phyloP scores from a whole-genome alignment of 2,888 invertebrate genomes.

The Ischnus inquisitorius region DNA sequence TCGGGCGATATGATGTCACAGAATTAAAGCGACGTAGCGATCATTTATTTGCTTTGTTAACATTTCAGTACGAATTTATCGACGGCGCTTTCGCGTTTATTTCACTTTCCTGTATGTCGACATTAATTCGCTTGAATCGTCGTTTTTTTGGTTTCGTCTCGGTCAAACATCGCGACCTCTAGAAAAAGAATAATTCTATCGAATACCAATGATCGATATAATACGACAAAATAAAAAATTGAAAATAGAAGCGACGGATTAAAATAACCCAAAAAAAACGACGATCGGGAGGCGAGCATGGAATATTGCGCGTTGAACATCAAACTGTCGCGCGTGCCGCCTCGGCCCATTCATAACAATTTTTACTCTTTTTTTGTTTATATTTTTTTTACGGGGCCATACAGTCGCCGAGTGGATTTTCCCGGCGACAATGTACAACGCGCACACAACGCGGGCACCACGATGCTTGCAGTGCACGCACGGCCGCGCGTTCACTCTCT shows the following conservation, averaged over 20 bases:
- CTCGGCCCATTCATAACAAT: constrained; percentile 57
- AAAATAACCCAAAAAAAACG: background rate
- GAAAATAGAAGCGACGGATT: background rate
- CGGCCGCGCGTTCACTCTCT: background rate
- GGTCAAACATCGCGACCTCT: background rate
- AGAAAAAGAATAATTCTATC: background rate
- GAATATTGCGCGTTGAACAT: constrained; percentile 38
- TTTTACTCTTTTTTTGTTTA: background rate
- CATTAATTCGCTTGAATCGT: background rate
- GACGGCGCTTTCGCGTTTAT: background rate
- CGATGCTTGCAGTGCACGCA: constrained; percentile 22
- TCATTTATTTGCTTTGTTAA: constrained; percentile 18
- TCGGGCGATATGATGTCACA: constrained; percentile 6
- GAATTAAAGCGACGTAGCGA: constrained; percentile 5
- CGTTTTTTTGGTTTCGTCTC: background rate
- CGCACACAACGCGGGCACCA: constrained; percentile 30
- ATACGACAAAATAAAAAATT: background rate
- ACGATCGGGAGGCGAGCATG: background rate
- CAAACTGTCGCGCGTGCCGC: constrained; percentile 49
- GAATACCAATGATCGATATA: background rate
- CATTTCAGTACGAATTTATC: constrained; percentile 3
- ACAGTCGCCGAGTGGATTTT: constrained; percentile 61
- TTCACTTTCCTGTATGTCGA: background rate
- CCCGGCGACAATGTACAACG: constrained; percentile 49
- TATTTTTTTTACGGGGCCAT: constrained; percentile 57